phyloP scores from a whole-genome alignment of 2,888 invertebrate genomes.

The Stictocephala bisonia region DNA sequence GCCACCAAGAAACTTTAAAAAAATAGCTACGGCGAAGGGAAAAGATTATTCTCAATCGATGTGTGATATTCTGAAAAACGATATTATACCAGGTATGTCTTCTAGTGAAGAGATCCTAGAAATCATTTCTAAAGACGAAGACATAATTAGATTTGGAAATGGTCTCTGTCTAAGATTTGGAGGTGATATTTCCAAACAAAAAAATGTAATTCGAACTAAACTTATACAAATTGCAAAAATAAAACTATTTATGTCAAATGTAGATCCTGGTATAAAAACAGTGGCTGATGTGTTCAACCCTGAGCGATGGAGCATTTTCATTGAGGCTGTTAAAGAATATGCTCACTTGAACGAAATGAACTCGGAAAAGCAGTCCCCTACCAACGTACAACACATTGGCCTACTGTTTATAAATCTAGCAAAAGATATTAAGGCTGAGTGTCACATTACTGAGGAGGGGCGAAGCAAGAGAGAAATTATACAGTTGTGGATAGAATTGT shows the following conservation, averaged over 20 bases:
- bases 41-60: neutral
- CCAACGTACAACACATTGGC: neutral
- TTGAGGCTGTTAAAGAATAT: neutral
- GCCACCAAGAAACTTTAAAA: slow-evolving; percentile 6
- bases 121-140: neutral
- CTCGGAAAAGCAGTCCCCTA: slow-evolving; percentile 2
- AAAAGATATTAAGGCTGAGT: neutral
- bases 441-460: too few relatives aligned
- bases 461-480: neutral
- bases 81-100: neutral
- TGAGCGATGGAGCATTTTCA: neutral
- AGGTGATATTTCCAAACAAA: neutral
- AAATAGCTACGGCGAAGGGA: neutral
- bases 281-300: neutral
- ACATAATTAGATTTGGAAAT: neutral
- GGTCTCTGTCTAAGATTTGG: neutral
- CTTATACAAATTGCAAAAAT: neutral
- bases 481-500: neutral
- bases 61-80: neutral
- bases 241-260: neutral
- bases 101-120: neutral
- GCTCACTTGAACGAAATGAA: neutral
- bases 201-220: neutral
- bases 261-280: neutral
- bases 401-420: neutral